phyloP scores from a whole-genome alignment of 2,888 invertebrate genomes.

The Drepana falcataria region DNA sequence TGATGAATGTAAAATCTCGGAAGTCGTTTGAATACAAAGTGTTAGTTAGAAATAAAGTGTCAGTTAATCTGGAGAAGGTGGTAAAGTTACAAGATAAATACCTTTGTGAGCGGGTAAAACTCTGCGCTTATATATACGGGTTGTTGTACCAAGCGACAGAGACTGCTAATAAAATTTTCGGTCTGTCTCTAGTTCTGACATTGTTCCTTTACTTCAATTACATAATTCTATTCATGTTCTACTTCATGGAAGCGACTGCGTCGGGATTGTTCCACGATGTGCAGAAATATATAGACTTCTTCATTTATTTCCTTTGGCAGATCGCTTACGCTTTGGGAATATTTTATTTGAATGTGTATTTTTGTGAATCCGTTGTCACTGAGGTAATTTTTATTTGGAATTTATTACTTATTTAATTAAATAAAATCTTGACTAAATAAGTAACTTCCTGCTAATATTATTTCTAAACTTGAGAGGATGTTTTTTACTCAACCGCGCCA shows the following conservation, averaged over 20 bases:
- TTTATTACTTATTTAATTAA: background rate
- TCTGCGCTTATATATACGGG: conserved; percentile 43
- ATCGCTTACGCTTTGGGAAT: conserved; percentile 35
- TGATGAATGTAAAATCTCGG: conserved; percentile 31
- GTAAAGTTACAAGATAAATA: conserved; percentile 35
- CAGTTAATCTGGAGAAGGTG: conserved; percentile 24
- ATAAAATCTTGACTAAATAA: too few relatives aligned
- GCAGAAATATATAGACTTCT: conserved; percentile 38
- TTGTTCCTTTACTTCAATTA: conserved; percentile 31
- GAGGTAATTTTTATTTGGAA: conserved; percentile 30
- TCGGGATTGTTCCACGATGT: conserved; percentile 47
- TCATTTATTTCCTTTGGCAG: conserved; percentile 51
- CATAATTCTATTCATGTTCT: conserved; percentile 49
- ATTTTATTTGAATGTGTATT: conserved; percentile 35
- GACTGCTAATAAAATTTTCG: conserved; percentile 35
- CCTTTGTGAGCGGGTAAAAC: conserved; percentile 42
- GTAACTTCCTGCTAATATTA: too few relatives aligned
- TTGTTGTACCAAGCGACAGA: conserved; percentile 35
- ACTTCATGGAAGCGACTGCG: conserved; percentile 63
- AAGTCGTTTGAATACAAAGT: conserved; percentile 37
- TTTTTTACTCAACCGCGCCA: too few relatives aligned
- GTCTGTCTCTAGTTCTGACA: conserved; percentile 37
- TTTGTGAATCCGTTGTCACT: conserved; percentile 34
- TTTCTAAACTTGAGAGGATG: too few relatives aligned
- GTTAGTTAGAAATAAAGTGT: conserved; percentile 27